Evolutionary conservation across 2,113 vertebrate species (phyloP).

Genomic region (Eulemur macaco): DNA sequence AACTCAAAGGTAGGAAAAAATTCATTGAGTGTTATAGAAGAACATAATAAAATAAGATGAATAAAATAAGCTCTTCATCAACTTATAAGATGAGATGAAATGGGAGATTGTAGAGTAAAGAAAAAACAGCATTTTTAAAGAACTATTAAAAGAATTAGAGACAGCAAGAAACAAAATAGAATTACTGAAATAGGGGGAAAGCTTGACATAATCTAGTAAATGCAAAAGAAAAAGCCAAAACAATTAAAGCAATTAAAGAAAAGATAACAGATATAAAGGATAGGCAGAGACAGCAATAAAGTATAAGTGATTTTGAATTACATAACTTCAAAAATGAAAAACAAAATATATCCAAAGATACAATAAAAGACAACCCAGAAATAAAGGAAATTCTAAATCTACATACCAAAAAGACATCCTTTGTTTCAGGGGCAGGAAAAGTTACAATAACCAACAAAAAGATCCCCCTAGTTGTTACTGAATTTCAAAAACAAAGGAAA

Average conservation of each 20-base stretch:
- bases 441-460: background rate
- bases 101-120: background rate
- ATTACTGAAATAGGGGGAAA: background rate
- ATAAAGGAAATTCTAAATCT: background rate
- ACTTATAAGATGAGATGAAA: background rate
- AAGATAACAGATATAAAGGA: background rate
- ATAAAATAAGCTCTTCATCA: background rate
- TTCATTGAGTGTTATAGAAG: background rate
- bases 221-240: background rate
- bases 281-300: background rate
- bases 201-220: background rate
- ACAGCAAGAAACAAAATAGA: background rate
- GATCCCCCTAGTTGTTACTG: background rate
- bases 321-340: background rate
- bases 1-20: background rate
- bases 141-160: background rate
- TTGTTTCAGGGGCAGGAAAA: background rate
- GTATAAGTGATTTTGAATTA: background rate
- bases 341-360: background rate
- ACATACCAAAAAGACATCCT: background rate
- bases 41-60: background rate
- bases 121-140: background rate
- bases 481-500: slow-evolving; percentile 11
- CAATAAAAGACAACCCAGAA: background rate
- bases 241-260: background rate